These are phyloP conservation scores for Papilio demoleus DNA, from an alignment of 2,888 invertebrate species.

Conservation along the genomic window DNA sequence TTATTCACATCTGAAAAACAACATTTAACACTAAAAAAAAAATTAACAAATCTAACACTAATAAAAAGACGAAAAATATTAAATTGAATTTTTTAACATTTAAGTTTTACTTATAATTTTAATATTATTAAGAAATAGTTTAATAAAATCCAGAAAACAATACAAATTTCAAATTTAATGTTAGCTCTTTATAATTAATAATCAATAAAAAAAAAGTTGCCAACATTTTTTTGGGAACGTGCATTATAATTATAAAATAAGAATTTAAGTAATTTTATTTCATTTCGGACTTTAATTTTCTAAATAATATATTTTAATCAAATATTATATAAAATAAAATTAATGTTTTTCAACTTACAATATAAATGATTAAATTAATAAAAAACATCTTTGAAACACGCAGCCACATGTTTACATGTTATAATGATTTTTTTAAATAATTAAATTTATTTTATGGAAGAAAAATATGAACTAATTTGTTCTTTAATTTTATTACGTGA, in stretches of 20 bases:
- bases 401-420: background rate
- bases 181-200: background rate
- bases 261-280: constrained; percentile 2
- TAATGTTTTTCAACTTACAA: background rate
- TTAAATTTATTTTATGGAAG: background rate
- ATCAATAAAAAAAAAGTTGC: background rate
- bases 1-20: constrained; percentile 31
- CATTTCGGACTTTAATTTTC: background rate
- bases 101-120: background rate
- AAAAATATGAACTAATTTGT: constrained; percentile 15
- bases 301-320: background rate
- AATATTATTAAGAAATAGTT: background rate
- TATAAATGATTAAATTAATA: background rate
- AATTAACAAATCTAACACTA: constrained; percentile 37
- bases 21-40: constrained; percentile 36
- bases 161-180: background rate
- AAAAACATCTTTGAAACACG: background rate
- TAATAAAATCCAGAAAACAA: background rate
- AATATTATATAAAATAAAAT: background rate
- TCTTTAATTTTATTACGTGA: background rate
- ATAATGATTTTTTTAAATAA: background rate
- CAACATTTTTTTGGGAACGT: background rate
- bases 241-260: background rate
- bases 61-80: constrained; percentile 10
- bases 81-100: constrained; percentile 1